phyloP scores from a whole-genome alignment of 2,113 vertebrate species.

The Turnix velox region DNA sequence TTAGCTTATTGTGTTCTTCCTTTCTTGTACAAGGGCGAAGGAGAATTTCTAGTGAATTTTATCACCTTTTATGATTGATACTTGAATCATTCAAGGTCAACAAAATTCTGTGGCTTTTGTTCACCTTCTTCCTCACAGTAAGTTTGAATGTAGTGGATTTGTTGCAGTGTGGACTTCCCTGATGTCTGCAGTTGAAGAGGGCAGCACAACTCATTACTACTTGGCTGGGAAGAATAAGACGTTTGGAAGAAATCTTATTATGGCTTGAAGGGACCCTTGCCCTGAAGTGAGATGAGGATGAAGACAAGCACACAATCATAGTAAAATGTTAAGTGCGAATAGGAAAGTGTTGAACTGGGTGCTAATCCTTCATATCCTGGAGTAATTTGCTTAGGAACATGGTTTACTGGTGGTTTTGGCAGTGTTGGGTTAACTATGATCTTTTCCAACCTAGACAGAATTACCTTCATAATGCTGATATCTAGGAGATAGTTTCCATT shows the following conservation, averaged over 20 bases:
- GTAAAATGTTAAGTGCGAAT: background rate
- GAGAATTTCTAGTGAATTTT: background rate
- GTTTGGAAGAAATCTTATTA: background rate
- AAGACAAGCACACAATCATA: background rate
- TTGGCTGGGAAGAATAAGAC: background rate
- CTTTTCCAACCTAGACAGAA: background rate
- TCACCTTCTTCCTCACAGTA: background rate
- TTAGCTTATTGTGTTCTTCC: background rate
- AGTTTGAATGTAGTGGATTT: background rate
- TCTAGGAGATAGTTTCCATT: background rate
- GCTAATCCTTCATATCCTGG: background rate
- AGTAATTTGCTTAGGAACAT: background rate
- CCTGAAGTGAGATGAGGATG: fast-evolving
- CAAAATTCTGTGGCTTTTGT: background rate
- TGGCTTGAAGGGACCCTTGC: background rate
- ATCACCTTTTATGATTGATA: background rate
- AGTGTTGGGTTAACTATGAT: background rate
- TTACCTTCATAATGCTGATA: background rate
- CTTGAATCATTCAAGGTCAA: background rate
- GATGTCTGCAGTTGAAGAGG: background rate
- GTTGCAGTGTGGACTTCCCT: background rate
- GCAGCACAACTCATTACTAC: no score
- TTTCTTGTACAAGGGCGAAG: background rate
- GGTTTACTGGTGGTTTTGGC: background rate
- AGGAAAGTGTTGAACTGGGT: background rate